Percentiles rank a stretch among this genome's conserved stretches.
phyloP scores from a whole-genome alignment of 2,113 vertebrate species.

The Cephalopholis sonnerati region DNA sequence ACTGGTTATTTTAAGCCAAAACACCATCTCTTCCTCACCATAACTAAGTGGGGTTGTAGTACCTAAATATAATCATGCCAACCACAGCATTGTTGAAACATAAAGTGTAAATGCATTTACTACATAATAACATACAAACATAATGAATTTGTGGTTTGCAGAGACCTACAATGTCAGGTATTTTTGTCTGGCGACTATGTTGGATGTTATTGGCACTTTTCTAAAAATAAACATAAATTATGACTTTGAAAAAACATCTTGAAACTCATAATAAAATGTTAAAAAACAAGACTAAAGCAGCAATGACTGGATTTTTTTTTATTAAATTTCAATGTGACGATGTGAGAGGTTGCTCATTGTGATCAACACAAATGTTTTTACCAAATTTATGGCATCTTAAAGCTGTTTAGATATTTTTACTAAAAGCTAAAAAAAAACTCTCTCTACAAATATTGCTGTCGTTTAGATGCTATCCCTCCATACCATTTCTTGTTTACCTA shows the following conservation, averaged over 20 bases:
- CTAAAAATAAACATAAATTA: neutral
- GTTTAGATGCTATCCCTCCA: constrained; percentile 9
- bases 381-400: neutral
- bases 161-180: no score
- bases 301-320: neutral
- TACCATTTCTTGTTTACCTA: constrained; percentile 37
- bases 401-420: constrained; percentile 18
- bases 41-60: no score
- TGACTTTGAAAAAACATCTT: neutral
- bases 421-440: neutral
- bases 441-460: constrained; percentile 5
- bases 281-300: neutral
- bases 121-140: no score
- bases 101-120: no score
- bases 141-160: no score
- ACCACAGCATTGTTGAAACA: no score
- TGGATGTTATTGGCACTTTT: neutral
- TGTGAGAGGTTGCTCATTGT: neutral
- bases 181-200: no score
- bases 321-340: neutral
- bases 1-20: no score
- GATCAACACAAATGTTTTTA: no score
- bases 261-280: neutral
- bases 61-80: no score
- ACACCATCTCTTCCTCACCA: no score